A percentile compares a stretch with the other conserved stretches of the same genome.
phyloP scores from a whole-genome alignment of 2,888 invertebrate genomes.

The Noctua pronuba region DNA sequence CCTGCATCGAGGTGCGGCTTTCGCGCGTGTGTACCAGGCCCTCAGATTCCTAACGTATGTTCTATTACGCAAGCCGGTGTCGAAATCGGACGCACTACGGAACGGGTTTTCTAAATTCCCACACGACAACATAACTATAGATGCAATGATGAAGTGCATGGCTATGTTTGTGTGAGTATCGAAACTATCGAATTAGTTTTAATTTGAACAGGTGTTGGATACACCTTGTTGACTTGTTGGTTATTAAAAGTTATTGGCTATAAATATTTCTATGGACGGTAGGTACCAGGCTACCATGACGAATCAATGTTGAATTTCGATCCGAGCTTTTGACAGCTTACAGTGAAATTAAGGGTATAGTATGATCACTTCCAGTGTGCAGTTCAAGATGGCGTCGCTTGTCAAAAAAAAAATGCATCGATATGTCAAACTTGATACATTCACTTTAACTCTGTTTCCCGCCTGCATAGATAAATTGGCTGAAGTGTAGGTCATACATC shows the following conservation, averaged over 20 bases:
- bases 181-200: conserved; percentile 39
- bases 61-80: conserved; percentile 70
- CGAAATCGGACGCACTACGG: conserved; percentile 68
- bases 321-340: conserved; percentile 1
- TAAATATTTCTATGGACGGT: conserved; percentile 15
- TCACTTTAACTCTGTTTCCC: too few relatives aligned
- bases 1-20: conserved; percentile 48
- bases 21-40: conserved; percentile 60
- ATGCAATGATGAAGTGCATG: conserved; percentile 68
- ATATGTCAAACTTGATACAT: too few relatives aligned
- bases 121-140: conserved; percentile 62
- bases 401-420: too few relatives aligned
- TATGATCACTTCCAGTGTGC: too few relatives aligned
- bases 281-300: neutral
- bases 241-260: conserved; percentile 36
- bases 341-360: neutral
- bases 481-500: neutral
- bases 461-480: too few relatives aligned
- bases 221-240: conserved; percentile 42
- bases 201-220: conserved; percentile 35
- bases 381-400: too few relatives aligned
- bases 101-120: conserved; percentile 75
- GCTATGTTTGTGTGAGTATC: conserved; percentile 31
- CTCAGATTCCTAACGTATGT: conserved; percentile 52
- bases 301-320: conserved; percentile 13